Conservation (phyloP, 1,140 invertebrate species). For the Caenorhabditis brenneri region DNA sequence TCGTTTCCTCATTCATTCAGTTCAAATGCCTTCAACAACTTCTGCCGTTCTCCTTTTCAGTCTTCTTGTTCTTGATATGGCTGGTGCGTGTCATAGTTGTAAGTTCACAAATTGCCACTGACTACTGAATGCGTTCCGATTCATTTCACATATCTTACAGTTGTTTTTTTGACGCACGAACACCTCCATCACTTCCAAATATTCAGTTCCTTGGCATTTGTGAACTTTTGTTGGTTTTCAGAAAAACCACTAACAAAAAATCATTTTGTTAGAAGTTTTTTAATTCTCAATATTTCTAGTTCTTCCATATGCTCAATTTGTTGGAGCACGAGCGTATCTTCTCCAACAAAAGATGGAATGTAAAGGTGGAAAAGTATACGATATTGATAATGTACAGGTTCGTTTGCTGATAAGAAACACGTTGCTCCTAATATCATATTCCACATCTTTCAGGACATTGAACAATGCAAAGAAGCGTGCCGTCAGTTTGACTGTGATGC, state of each 20-base stretch:
- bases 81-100: slow-evolving; percentile 42
- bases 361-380: slow-evolving; percentile 56
- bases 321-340: slow-evolving; percentile 48
- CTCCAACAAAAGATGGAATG: slow-evolving; percentile 52
- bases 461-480: slow-evolving; percentile 55
- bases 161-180: not conserved
- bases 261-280: not conserved
- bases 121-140: not conserved
- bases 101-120: slow-evolving; percentile 23
- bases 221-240: slow-evolving; percentile 28
- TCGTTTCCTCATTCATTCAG: not conserved
- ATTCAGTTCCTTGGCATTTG: slow-evolving; percentile 27
- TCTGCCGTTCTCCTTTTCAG: not conserved
- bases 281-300: slow-evolving; percentile 16
- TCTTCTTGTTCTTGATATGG: not conserved
- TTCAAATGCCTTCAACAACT: not conserved
- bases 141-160: not conserved
- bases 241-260: not conserved
- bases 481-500: slow-evolving; percentile 53
- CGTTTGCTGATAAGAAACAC: not conserved
- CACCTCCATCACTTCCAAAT: not conserved
- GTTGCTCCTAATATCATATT: not conserved
- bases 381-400: slow-evolving; percentile 55
- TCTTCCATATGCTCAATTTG: slow-evolving; percentile 50
- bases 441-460: slow-evolving; percentile 49